Percentiles rank a stretch among this genome's conserved stretches.
These are phyloP conservation scores for Sturmia bella DNA, from an alignment of 2,888 invertebrate genomes.

Conservation along the genomic window DNA sequence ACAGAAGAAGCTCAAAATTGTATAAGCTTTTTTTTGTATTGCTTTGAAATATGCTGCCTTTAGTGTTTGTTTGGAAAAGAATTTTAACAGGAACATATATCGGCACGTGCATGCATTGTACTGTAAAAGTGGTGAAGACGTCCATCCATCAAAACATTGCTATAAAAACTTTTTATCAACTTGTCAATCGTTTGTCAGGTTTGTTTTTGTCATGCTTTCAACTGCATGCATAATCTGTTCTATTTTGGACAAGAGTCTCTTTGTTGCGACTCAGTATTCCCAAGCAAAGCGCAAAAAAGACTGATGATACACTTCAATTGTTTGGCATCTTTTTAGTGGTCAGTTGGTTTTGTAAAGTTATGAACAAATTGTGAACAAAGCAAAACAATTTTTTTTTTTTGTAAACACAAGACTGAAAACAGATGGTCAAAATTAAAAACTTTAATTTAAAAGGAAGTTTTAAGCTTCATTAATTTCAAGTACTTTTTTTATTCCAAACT, in stretches of 20 bases:
- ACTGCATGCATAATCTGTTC: background rate
- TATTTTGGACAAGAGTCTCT: conserved; percentile 4
- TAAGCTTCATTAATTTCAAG: too few relatives aligned
- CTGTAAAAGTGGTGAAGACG: conserved; percentile 19
- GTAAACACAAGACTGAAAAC: background rate
- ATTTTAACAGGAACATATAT: conserved; percentile 10
- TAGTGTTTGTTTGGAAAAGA: background rate
- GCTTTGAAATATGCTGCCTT: too few relatives aligned
- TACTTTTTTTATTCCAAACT: conserved; percentile 1
- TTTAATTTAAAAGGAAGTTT: too few relatives aligned
- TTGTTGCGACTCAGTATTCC: background rate
- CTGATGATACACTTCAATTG: conserved; percentile 22
- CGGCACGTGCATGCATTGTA: conserved; percentile 21
- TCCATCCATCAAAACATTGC: conserved; percentile 57
- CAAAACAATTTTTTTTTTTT: background rate
- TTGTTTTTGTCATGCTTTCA: conserved; percentile 26
- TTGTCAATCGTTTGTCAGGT: conserved; percentile 57
- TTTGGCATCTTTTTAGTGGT: conserved; percentile 38
- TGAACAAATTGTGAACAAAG: conserved; percentile 35
- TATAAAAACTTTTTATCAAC: conserved; percentile 40
- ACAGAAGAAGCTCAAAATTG: too few relatives aligned
- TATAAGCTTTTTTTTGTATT: too few relatives aligned
- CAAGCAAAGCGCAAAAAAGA: background rate
- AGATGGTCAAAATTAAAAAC: background rate
- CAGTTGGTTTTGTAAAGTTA: conserved; percentile 19